Percentiles rank a stretch among this genome's conserved stretches.
Conservation (phyloP, 2,113 vertebrate genomes). For the Tenrec ecaudatus region DNA sequence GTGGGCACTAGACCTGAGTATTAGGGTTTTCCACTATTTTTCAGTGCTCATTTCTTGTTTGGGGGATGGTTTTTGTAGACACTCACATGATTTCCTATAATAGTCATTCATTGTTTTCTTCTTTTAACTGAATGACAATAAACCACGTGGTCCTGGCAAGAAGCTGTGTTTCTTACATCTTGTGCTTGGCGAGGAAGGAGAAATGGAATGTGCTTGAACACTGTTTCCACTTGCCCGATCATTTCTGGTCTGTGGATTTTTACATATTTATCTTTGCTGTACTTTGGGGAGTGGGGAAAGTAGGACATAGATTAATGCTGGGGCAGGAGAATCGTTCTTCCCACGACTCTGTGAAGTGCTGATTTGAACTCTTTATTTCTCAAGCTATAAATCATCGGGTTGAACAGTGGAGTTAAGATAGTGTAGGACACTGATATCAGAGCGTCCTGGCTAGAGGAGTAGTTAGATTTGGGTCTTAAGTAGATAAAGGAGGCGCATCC, state of each 20-base stretch:
- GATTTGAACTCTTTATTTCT: constrained; percentile 78
- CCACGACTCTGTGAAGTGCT: constrained; percentile 56
- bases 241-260: background rate
- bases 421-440: constrained; percentile 76
- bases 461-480: constrained; percentile 58
- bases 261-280: background rate
- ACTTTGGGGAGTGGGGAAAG: background rate
- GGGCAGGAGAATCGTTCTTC: constrained; percentile 21
- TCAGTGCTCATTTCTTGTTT: background rate
- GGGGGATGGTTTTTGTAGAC: background rate
- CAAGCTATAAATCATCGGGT: constrained; percentile 75
- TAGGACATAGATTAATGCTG: background rate
- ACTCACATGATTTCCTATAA: background rate
- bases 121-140: background rate
- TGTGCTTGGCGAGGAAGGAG: background rate
- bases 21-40: background rate
- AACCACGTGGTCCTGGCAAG: background rate
- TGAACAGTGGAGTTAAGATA: constrained; percentile 75
- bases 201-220: background rate
- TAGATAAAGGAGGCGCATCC: constrained; percentile 77
- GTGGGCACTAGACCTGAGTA: background rate
- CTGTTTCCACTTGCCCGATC: background rate
- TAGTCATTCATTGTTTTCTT: background rate
- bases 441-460: constrained; percentile 62
- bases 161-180: background rate